A percentile compares a stretch with the other conserved stretches of the same genome.
Evolutionary conservation across 2,113 vertebrate genomes (phyloP).

Genomic region (Tretioscincus oriximinensis): DNA sequence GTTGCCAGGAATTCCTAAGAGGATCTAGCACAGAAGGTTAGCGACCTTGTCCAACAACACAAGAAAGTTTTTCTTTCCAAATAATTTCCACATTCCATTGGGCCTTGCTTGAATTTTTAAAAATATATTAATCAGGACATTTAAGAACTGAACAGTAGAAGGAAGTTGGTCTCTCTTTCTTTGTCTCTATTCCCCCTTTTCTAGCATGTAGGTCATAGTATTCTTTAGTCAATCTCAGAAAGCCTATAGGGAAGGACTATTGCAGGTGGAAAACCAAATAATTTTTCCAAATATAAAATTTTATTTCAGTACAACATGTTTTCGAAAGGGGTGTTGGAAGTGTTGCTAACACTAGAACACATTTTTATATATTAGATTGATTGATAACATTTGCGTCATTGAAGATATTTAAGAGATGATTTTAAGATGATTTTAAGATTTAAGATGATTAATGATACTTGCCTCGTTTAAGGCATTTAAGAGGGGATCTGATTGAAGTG

Average conservation of each 20-base stretch:
- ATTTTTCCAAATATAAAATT: background rate
- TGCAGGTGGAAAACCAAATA: background rate
- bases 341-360: background rate
- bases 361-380: background rate
- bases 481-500: too few relatives aligned
- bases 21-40: background rate
- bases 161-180: too few relatives aligned
- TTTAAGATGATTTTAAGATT: too few relatives aligned
- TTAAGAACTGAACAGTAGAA: background rate
- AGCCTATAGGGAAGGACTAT: background rate
- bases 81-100: background rate
- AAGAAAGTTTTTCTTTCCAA: background rate
- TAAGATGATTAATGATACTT: too few relatives aligned
- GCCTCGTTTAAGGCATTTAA: too few relatives aligned
- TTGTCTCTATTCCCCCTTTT: background rate
- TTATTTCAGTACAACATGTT: background rate
- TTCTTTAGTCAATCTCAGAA: slow-evolving; percentile 6
- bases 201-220: background rate
- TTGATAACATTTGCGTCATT: too few relatives aligned
- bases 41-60: background rate
- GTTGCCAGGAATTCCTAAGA: background rate
- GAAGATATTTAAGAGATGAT: too few relatives aligned
- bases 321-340: background rate
- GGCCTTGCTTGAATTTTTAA: too few relatives aligned
- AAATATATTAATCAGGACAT: background rate